Evolutionary conservation across 1,140 invertebrate genomes (phyloP), one percentile per base, ranked within the genome.

Genomic region (Schlechtendalia chinensis): DNA sequence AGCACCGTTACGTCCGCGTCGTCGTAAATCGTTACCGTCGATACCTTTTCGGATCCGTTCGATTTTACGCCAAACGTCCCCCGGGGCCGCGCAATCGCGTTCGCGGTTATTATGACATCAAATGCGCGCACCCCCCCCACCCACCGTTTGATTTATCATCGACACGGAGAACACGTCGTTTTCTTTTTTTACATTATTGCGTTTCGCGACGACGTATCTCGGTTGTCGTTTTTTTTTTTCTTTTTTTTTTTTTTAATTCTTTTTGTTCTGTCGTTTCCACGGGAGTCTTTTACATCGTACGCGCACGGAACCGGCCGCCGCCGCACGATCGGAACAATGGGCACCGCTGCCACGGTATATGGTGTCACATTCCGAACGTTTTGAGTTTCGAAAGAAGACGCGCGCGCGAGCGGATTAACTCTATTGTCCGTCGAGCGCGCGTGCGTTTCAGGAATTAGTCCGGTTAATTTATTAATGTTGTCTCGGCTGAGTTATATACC

Each of bases 311-410:
- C 29, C 10, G 47, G n/a, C 22, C 47, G 47, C 22, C 47, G 47
- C 22, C 45, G 67, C 24, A 47, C 24, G 47, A 61, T 27, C 14
- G 12, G 58, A 79, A 79, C 75, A 79, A 79, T 79, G 58, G 75
- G 75, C 45, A 24, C 8, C 17, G 22, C 29, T 14, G 17, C 50
- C 50, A 19, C 17, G 24, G 50, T 53, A 12, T 32, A 12, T 32
- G 58, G 58, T 79, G 75, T 79, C 75, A 79, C 75, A 79, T 79
- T 79, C 75, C 75, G 75, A 58, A 79, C 58, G 22, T 79, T 79
- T 79, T 59, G 45, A 77, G 72, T 58, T 58, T 56, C 39, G 61
- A 79, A 79, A 58, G 61, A 79, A 79, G 75, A 79, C 75, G 39
- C 75, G 58, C 56, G 56, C 58, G 59, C 32, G 59, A 29, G 69